Conservation (phyloP, 2,888 invertebrate genomes). For the Fissipunctia ypsillon region DNA sequence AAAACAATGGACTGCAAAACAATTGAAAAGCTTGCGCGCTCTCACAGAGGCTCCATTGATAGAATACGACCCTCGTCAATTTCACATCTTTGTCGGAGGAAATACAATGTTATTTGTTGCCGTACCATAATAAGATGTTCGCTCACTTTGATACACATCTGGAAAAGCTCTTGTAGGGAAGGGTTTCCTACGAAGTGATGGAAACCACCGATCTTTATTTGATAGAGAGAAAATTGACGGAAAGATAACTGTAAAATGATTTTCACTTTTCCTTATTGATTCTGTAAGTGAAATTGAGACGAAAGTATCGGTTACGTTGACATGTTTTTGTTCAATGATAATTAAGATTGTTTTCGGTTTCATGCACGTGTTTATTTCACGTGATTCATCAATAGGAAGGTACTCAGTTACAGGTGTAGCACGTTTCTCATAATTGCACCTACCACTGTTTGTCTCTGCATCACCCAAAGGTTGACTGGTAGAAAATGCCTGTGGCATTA, state of each 20-base stretch:
- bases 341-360: not conserved
- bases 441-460: too few relatives aligned
- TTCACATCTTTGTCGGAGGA: conserved; percentile 67
- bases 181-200: conserved; percentile 47
- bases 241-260: conserved; percentile 36
- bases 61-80: conserved; percentile 78
- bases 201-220: conserved; percentile 43
- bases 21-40: conserved; percentile 58
- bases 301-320: not conserved
- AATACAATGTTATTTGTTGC: conserved; percentile 67
- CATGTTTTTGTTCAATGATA: conserved; percentile 4
- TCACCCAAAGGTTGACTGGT: too few relatives aligned
- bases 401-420: too few relatives aligned
- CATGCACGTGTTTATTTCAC: conserved; percentile 5
- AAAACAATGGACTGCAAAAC: conserved; percentile 61
- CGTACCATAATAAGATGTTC: conserved; percentile 42
- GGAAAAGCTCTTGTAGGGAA: conserved; percentile 47
- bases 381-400: not conserved
- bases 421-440: too few relatives aligned
- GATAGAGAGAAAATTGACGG: conserved; percentile 40
- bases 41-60: conserved; percentile 59
- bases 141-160: conserved; percentile 58
- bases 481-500: too few relatives aligned
- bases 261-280: conserved; percentile 20
- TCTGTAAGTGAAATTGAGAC: conserved; percentile 26